These are phyloP conservation scores for Gymnoscopelus microlampas DNA, from an alignment of 2,797 vertebrate species.

Conservation along the genomic window DNA sequence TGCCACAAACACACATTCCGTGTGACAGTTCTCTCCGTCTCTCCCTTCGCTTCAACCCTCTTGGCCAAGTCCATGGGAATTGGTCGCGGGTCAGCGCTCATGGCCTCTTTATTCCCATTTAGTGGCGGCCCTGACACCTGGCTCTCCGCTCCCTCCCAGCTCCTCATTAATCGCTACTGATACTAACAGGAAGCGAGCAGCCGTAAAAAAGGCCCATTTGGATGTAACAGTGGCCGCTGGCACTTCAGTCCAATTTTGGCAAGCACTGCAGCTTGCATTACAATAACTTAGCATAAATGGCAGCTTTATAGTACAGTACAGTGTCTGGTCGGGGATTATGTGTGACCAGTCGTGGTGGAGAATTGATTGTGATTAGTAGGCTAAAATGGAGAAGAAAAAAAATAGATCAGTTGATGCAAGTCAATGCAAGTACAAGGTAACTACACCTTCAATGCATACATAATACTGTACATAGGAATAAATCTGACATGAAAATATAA, in stretches of 20 bases:
- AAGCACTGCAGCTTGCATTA: not conserved
- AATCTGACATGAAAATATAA: too few relatives aligned
- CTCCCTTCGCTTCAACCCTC: constrained; percentile 28
- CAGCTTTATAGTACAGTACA: too few relatives aligned
- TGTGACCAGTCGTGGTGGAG: too few relatives aligned
- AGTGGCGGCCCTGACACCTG: constrained; percentile 64
- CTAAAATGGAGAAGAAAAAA: too few relatives aligned
- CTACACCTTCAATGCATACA: too few relatives aligned
- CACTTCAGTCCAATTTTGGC: constrained; percentile 21
- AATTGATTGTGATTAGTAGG: too few relatives aligned
- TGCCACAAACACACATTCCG: not conserved
- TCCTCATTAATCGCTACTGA: constrained; percentile 71
- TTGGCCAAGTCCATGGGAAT: constrained; percentile 55
- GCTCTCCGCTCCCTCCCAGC: constrained; percentile 44
- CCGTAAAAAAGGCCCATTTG: constrained; percentile 61
- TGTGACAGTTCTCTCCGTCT: not conserved
- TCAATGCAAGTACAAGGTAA: too few relatives aligned
- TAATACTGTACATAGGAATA: too few relatives aligned
- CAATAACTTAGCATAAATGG: too few relatives aligned
- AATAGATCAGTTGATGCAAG: too few relatives aligned
- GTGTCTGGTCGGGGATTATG: too few relatives aligned
- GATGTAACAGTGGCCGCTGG: constrained; percentile 41
- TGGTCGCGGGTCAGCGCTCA: constrained; percentile 53
- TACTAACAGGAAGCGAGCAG: constrained; percentile 65
- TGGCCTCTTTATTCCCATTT: constrained; percentile 63